Conservation (phyloP, 53 echinoderm and acorn worm genomes). For the Holothuria scabra region DNA sequence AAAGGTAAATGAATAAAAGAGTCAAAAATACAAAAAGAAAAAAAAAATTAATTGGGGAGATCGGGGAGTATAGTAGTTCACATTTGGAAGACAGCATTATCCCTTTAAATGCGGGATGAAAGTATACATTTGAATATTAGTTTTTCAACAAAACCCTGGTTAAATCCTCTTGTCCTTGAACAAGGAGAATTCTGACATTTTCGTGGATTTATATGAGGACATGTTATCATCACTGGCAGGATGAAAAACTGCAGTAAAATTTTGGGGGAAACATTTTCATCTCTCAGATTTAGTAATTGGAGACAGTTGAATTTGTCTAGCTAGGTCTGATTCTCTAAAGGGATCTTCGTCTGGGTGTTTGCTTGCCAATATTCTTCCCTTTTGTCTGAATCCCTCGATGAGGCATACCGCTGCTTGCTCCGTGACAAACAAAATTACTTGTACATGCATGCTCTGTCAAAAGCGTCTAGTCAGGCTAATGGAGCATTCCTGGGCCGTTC, state of each 20-base stretch:
- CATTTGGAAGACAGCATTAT: no score
- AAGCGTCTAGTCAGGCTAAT: slow-evolving; percentile 38
- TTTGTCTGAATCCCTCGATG: slow-evolving; percentile 19
- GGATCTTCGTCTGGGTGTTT: neutral
- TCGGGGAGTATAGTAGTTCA: no score
- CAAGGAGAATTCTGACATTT: no score
- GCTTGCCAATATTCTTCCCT: no score
- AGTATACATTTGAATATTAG: no score
- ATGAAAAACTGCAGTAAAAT: neutral
- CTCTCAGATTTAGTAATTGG: slow-evolving; percentile 32
- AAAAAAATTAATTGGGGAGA: no score
- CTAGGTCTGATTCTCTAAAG: slow-evolving; percentile 10
- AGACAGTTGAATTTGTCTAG: slow-evolving; percentile 21
- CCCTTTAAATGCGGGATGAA: no score
- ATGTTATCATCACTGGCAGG: slow-evolving; percentile 13
- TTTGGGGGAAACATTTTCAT: slow-evolving; percentile 21
- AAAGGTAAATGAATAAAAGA: no score
- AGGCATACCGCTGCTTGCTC: no score
- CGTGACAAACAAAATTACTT: slow-evolving; percentile 40
- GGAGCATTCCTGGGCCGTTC: slow-evolving; percentile 36
- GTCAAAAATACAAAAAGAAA: no score
- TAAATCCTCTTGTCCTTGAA: no score
- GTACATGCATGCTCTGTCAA: slow-evolving; percentile 13
- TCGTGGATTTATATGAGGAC: neutral
- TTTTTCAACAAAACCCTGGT: no score